Conservation (phyloP, 2,113 vertebrate genomes). For the Marmota monax region DNA sequence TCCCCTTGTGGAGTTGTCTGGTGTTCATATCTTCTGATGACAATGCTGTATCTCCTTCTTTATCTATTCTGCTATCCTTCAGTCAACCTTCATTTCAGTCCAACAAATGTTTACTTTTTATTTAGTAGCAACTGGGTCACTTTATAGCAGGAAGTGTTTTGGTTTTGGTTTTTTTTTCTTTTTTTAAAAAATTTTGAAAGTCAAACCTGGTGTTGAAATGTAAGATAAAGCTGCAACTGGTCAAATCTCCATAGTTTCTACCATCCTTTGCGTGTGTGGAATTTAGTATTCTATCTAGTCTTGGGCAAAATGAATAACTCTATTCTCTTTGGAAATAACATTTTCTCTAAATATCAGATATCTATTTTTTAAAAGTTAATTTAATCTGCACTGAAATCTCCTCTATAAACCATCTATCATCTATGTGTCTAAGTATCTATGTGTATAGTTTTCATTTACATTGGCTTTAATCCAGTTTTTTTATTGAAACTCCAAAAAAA, state of each 20-base stretch:
- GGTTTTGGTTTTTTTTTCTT: neutral
- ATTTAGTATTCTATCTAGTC: conserved; percentile 33
- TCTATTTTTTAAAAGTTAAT: neutral
- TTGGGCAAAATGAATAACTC: conserved; percentile 32
- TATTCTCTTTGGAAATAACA: neutral
- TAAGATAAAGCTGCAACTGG: neutral
- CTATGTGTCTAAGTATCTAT: neutral
- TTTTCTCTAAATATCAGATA: conserved; percentile 15
- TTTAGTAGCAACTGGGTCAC: conserved; percentile 21
- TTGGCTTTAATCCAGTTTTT: neutral
- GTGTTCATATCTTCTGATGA: neutral
- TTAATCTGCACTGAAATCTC: neutral
- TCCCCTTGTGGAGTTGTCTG: neutral
- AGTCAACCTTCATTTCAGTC: conserved; percentile 37
- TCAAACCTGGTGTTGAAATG: conserved; percentile 38
- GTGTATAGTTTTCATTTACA: neutral
- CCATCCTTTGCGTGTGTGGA: neutral
- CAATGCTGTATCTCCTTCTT: neutral
- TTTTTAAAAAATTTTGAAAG: neutral
- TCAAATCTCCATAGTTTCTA: conserved; percentile 32
- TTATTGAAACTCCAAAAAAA: conserved; percentile 1
- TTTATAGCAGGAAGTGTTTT: neutral
- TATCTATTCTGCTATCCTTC: conserved; percentile 26
- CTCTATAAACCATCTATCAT: neutral
- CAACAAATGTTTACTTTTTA: conserved; percentile 8